phyloP scores from a whole-genome alignment of 2,113 vertebrate genomes.

The Lophius piscatorius region DNA sequence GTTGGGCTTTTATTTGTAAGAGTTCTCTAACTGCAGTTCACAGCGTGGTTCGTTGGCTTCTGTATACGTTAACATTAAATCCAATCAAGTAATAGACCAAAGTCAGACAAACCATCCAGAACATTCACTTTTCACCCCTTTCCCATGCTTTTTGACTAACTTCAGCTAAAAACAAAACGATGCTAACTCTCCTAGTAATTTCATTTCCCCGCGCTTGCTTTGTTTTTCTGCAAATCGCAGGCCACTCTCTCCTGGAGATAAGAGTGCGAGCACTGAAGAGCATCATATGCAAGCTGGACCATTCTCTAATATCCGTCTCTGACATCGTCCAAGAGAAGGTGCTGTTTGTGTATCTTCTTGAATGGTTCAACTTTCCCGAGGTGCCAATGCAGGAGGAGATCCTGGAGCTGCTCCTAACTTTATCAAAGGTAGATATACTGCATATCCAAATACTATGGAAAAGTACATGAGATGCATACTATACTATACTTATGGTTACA shows the following conservation, averaged over 20 bases:
- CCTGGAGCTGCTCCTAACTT: slow-evolving; percentile 80
- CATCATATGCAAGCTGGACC: slow-evolving; percentile 88
- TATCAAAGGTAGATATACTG: slow-evolving; percentile 84
- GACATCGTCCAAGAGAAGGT: slow-evolving; percentile 87
- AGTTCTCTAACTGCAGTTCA: background rate
- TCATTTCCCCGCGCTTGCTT: background rate
- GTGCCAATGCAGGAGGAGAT: slow-evolving; percentile 88
- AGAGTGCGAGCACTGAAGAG: slow-evolving; percentile 88
- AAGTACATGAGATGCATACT: no score
- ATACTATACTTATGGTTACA: no score
- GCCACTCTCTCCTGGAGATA: slow-evolving; percentile 90
- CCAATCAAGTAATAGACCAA: background rate
- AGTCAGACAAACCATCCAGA: background rate
- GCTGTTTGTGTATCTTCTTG: slow-evolving; percentile 86
- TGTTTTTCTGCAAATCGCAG: slow-evolving; percentile 61
- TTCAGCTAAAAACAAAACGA: background rate
- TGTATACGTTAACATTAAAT: background rate
- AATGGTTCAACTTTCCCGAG: slow-evolving; percentile 94
- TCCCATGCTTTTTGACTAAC: background rate
- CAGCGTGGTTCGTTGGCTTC: background rate
- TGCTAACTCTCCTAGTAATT: background rate
- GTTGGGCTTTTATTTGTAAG: background rate
- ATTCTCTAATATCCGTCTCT: slow-evolving; percentile 78
- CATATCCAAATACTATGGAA: no score
- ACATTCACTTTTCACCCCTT: background rate